These are phyloP conservation scores for Phyllostomus discolor DNA, from an alignment of 2,113 vertebrate species.

Conservation along the genomic window DNA sequence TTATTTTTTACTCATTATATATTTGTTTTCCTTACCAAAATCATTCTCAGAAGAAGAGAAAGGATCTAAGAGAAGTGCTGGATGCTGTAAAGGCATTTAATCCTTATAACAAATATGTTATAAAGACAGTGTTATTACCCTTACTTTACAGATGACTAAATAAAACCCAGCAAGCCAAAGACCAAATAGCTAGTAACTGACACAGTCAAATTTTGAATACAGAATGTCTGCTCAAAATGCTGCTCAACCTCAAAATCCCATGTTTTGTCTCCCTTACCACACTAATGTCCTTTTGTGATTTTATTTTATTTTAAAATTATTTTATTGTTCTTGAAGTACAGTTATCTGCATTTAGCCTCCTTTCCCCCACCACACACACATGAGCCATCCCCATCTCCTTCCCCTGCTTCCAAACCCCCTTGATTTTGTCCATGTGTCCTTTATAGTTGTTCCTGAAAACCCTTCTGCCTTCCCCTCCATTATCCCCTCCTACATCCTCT, in stretches of 20 bases:
- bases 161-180: neutral
- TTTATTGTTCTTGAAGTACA: too few relatives aligned
- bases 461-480: too few relatives aligned
- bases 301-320: too few relatives aligned
- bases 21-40: neutral
- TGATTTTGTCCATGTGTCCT: too few relatives aligned
- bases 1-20: neutral
- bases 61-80: neutral
- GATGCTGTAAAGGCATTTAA: neutral
- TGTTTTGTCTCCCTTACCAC: neutral
- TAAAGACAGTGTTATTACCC: neutral
- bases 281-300: neutral
- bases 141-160: neutral
- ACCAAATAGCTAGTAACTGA: neutral
- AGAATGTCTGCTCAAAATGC: neutral
- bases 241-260: neutral
- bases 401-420: too few relatives aligned
- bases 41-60: neutral
- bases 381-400: too few relatives aligned
- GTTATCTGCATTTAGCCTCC: too few relatives aligned
- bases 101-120: neutral
- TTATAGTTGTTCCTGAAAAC: too few relatives aligned
- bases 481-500: too few relatives aligned
- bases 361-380: too few relatives aligned
- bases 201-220: neutral